Conservation (phyloP, 35 echinoderm and acorn worm species). For the Diadema setosum region DNA sequence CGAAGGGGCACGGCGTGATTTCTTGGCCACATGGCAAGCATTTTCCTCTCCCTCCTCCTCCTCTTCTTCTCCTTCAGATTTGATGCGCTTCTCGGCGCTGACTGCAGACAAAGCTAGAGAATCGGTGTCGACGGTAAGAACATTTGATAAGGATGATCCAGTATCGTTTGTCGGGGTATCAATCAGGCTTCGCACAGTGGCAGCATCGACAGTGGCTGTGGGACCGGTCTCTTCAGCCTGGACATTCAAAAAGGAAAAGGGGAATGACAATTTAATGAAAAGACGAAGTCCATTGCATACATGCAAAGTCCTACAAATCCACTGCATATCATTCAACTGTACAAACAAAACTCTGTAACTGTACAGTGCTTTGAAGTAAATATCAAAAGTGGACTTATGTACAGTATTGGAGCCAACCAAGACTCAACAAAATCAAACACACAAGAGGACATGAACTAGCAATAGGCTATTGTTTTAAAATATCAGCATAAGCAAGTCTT, state of each 20-base stretch:
- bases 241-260: not conserved
- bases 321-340: no score
- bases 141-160: not conserved
- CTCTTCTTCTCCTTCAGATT: not conserved
- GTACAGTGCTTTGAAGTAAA: no score
- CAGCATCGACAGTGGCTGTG: conserved; percentile 6
- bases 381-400: no score
- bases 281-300: no score
- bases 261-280: no score
- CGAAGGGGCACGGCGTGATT: not conserved
- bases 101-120: not conserved
- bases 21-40: not conserved
- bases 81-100: not conserved
- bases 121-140: not conserved
- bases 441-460: no score
- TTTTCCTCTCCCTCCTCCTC: not conserved
- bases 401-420: no score
- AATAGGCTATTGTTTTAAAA: no score
- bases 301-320: no score
- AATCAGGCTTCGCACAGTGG: conserved; percentile 25
- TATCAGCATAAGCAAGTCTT: no score
- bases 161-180: not conserved
- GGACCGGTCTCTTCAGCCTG: conserved; percentile 1
- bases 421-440: no score
- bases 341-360: no score